Percentiles rank a stretch among this genome's conserved stretches.
Evolutionary conservation across 2,888 invertebrate species (phyloP).

Genomic region (Xanthia togata): DNA sequence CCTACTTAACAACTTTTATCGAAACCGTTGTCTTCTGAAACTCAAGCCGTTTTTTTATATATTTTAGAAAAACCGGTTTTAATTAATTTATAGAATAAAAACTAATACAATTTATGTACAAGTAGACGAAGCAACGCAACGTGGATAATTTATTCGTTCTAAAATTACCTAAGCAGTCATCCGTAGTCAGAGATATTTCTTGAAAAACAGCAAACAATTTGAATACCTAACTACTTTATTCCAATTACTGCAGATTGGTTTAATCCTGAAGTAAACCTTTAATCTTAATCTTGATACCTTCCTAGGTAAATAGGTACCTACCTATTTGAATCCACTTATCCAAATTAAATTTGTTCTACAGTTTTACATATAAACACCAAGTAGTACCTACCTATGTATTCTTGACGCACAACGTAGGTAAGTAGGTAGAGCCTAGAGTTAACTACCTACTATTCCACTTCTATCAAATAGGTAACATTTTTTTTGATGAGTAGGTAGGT

Average conservation of each 20-base stretch:
- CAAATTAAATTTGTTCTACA: neutral
- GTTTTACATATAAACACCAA: neutral
- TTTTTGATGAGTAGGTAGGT: neutral
- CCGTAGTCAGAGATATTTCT: constrained; percentile 13
- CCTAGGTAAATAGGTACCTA: neutral
- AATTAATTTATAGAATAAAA: constrained; percentile 5
- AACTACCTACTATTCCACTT: too few relatives aligned
- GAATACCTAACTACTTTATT: constrained; percentile 15
- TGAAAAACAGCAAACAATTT: constrained; percentile 22
- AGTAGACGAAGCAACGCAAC: neutral
- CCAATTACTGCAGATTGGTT: neutral
- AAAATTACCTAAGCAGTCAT: neutral
- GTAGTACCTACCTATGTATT: neutral
- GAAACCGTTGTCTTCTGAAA: constrained; percentile 45
- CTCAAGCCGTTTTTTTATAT: constrained; percentile 12
- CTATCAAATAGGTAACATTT: neutral
- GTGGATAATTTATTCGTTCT: constrained; percentile 24
- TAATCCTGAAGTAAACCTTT: neutral
- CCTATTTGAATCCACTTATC: neutral
- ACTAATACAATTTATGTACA: neutral
- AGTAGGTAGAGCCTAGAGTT: neutral
- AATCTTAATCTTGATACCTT: too few relatives aligned
- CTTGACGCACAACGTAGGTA: neutral
- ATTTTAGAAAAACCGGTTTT: constrained; percentile 19
- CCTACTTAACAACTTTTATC: constrained; percentile 59